Percentiles rank a stretch among this genome's conserved stretches.
phyloP scores from a whole-genome alignment of 2,113 vertebrate species.

The Oreochromis tanganicae region DNA sequence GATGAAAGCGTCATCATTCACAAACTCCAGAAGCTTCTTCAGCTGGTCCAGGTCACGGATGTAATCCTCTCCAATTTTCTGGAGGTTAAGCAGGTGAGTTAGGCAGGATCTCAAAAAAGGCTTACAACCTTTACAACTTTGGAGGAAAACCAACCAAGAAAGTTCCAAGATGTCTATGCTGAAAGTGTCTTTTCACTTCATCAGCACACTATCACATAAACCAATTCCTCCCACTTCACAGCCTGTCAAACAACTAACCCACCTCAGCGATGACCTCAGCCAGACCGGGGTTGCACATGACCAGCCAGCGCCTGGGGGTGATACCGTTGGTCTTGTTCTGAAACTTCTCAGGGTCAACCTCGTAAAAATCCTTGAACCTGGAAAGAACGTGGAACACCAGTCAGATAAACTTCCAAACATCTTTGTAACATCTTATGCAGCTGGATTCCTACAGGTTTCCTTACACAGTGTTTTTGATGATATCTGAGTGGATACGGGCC shows the following conservation, averaged over 20 bases:
- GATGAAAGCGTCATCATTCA: constrained; percentile 83
- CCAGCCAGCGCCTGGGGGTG: constrained; percentile 87
- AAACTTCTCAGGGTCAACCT: constrained; percentile 86
- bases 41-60: constrained; percentile 82
- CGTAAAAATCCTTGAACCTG: constrained; percentile 91
- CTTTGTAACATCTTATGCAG: background rate
- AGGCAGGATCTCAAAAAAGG: background rate
- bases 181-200: too few species aligned
- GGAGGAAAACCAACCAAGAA: too few species aligned
- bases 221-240: background rate
- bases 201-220: too few species aligned
- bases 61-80: constrained; percentile 89
- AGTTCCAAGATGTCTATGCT: too few species aligned
- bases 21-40: constrained; percentile 76
- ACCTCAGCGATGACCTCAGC: constrained; percentile 91
- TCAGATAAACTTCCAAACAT: background rate
- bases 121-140: background rate
- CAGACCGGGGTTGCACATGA: constrained; percentile 86
- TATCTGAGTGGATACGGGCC: constrained; percentile 88
- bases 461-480: constrained; percentile 85
- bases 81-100: background rate
- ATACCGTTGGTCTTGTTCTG: constrained; percentile 95
- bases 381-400: background rate
- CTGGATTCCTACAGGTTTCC: background rate
- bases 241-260: background rate